Percentiles rank a stretch among this genome's conserved stretches.
Conservation (phyloP, 2,888 invertebrate species). For the Papilio protenor region DNA sequence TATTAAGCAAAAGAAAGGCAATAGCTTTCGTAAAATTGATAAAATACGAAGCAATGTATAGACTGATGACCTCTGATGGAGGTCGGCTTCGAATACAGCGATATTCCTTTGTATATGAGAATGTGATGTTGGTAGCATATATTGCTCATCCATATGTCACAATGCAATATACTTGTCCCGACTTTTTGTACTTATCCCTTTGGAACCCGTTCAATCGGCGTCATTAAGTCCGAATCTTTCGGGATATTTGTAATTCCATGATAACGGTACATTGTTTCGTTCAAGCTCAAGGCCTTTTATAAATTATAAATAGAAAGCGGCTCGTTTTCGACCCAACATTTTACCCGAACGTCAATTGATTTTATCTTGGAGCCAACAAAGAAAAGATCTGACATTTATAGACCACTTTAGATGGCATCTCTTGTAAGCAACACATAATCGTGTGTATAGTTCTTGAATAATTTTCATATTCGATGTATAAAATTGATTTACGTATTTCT, state of each 20-base stretch:
- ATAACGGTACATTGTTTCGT: conserved; percentile 1
- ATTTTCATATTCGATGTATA: background rate
- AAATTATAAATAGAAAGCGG: conserved; percentile 31
- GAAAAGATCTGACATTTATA: conserved; percentile 37
- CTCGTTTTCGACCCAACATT: conserved; percentile 27
- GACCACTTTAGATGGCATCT: conserved; percentile 38
- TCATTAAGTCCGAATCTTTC: background rate
- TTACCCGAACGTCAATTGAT: conserved; percentile 33
- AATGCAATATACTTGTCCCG: conserved; percentile 14
- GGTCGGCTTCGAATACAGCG: background rate
- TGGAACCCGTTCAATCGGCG: background rate
- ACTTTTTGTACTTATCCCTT: conserved; percentile 21
- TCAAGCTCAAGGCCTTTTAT: conserved; percentile 16
- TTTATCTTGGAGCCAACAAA: conserved; percentile 37
- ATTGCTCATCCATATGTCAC: conserved; percentile 10
- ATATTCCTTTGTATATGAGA: conserved; percentile 1
- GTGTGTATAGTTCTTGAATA: background rate
- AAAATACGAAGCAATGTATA: background rate
- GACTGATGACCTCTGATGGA: conserved; percentile 1
- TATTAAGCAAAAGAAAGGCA: background rate
- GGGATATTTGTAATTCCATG: conserved; percentile 19
- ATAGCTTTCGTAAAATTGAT: background rate
- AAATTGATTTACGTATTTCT: background rate
- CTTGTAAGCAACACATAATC: conserved; percentile 2
- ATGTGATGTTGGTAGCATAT: conserved; percentile 1